Evolutionary conservation across 2,113 vertebrate genomes (phyloP), one percentile per base, ranked within the genome.

Genomic region (Rhegmatorhina hoffmannsi): DNA sequence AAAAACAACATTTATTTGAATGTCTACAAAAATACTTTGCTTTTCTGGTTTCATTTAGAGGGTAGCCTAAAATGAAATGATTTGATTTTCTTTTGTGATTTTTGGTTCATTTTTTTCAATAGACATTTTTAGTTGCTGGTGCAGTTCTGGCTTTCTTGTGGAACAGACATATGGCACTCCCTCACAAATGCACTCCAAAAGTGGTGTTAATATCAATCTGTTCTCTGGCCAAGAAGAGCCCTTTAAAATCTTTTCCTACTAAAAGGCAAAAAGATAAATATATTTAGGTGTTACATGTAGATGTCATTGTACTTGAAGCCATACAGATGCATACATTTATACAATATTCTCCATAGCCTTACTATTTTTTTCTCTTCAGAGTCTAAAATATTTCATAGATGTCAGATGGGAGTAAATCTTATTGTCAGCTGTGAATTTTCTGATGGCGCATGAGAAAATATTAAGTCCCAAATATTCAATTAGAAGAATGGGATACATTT

Each of bases 401-500:
- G 16, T 56, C 46, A 79, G 34, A 34, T 25, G 46, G 29, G 24
- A 77, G 10, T 47, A 84, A 29, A 12, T 77, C 9, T 59, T 67
- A 26, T 17, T 79, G 58, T 90, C 73, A 87, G 52, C 40, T 83
- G 13, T 81, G 38, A 74, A 56, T 64, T 94, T 96, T 67, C 62
- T 82, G 72, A 46, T 90, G 33, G 17, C 81, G 25, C 13, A 40
- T 36, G 31, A 78, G 34, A 87, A 91, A 94, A 68, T 33, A 53
- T 60, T 77, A 86, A 74, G 47, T 86, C n/a, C 34, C 53, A 94
- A 93, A 93, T 85, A 93, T 90, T 95, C 74, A 95, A 40, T 96
- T 97, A 97, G 79, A 80, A 62, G 86, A 94, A 94, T 93, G 64
- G 33, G 69, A 58, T 90, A 60, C 25, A 76, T 93, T 97, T 92